Conservation (phyloP, 2,888 invertebrate species). For the Muscina levida region DNA sequence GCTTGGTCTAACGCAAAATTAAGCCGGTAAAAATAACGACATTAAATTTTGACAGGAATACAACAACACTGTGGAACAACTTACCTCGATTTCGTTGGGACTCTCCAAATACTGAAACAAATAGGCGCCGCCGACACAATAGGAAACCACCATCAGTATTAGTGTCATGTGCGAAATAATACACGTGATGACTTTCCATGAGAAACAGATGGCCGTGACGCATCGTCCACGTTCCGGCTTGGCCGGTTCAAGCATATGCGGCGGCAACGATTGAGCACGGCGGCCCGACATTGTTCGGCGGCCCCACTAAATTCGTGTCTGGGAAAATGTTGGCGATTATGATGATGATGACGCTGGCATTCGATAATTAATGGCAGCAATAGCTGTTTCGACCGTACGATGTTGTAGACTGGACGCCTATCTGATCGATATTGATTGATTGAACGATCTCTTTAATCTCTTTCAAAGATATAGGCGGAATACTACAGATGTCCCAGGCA, state of each 20-base stretch:
- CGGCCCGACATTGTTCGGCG: slow-evolving; percentile 74
- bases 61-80: slow-evolving; percentile 23
- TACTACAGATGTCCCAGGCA: no score
- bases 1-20: neutral
- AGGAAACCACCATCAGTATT: slow-evolving; percentile 92
- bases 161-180: slow-evolving; percentile 93
- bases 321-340: neutral
- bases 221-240: slow-evolving; percentile 77
- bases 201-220: slow-evolving; percentile 78
- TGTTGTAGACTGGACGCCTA: neutral
- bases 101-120: slow-evolving; percentile 90
- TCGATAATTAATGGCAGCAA: neutral
- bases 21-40: slow-evolving; percentile 17
- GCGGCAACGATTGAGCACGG: slow-evolving; percentile 77
- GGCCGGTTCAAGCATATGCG: slow-evolving; percentile 74
- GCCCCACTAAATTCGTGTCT: neutral
- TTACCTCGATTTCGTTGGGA: slow-evolving; percentile 87
- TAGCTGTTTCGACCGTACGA: neutral
- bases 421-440: slow-evolving; percentile 4
- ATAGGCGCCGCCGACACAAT: slow-evolving; percentile 93
- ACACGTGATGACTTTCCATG: slow-evolving; percentile 90
- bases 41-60: neutral
- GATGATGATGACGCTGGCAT: neutral
- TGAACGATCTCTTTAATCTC: neutral
- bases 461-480: neutral